These are phyloP conservation scores for Agriopis leucophaearia DNA, from an alignment of 2,888 invertebrate genomes.

Conservation along the genomic window DNA sequence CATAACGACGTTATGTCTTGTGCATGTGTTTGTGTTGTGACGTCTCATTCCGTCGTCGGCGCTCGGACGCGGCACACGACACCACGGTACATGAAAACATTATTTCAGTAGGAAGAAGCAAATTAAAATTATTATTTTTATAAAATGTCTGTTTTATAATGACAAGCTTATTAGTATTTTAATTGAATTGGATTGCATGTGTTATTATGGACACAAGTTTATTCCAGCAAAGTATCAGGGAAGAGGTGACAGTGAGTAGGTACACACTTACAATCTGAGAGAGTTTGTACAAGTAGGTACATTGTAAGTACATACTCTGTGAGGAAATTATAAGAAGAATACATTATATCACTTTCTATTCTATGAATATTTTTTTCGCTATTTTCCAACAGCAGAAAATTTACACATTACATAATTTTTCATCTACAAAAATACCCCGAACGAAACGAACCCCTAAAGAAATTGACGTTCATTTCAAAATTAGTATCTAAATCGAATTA, in stretches of 20 bases:
- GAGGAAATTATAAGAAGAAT: too few species aligned
- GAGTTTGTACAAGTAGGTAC: too few species aligned
- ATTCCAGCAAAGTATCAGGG: neutral
- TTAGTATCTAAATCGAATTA: constrained; percentile 2
- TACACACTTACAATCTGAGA: too few species aligned
- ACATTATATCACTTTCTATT: too few species aligned
- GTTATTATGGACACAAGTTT: neutral
- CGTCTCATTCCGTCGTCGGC: neutral
- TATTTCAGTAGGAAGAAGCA: constrained; percentile 5
- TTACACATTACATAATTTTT: too few species aligned
- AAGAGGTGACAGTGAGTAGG: too few species aligned
- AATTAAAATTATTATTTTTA: too few species aligned
- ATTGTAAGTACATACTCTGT: too few species aligned
- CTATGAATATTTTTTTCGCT: too few species aligned
- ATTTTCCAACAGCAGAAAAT: too few species aligned
- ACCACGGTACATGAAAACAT: constrained; percentile 6
- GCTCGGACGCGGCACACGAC: constrained; percentile 2
- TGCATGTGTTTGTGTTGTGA: constrained; percentile 14
- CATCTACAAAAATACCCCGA: neutral
- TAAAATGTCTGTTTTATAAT: neutral
- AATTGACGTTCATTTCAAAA: neutral
- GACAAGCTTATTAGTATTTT: neutral
- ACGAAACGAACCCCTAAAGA: neutral
- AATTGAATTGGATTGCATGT: neutral
- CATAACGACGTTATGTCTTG: constrained; percentile 34